Conservation (phyloP, 2,888 invertebrate species). For the Lasioglossum lativentre region DNA sequence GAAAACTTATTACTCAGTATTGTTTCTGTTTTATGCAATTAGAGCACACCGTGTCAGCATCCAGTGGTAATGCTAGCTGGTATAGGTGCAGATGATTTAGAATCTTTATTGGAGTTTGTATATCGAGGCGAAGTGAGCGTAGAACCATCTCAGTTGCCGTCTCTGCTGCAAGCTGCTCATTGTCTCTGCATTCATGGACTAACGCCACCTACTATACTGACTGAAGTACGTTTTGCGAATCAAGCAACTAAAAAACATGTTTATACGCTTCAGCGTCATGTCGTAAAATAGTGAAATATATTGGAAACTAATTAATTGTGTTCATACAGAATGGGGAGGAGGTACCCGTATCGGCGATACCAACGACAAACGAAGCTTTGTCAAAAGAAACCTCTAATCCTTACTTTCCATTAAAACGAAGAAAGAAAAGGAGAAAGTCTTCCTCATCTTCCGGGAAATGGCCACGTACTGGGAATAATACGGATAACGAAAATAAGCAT, state of each 20-base stretch:
- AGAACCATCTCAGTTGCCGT: slow-evolving; percentile 87
- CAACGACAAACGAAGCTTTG: slow-evolving; percentile 83
- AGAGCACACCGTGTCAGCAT: slow-evolving; percentile 89
- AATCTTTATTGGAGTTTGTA: slow-evolving; percentile 88
- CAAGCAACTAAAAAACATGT: not conserved
- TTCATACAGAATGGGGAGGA: slow-evolving; percentile 79
- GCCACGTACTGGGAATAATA: slow-evolving; percentile 68
- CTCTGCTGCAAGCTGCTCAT: slow-evolving; percentile 87
- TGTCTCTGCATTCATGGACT: slow-evolving; percentile 88
- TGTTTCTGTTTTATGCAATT: slow-evolving; percentile 53
- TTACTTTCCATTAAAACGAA: slow-evolving; percentile 85
- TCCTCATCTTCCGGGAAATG: slow-evolving; percentile 79
- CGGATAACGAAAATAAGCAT: slow-evolving; percentile 70
- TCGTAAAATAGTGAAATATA: not conserved
- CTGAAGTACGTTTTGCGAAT: slow-evolving; percentile 78
- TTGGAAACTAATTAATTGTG: not conserved
- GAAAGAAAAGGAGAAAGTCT: slow-evolving; percentile 86
- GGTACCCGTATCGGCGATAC: slow-evolving; percentile 79
- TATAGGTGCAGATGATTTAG: slow-evolving; percentile 87
- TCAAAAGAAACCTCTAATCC: slow-evolving; percentile 85
- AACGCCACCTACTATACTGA: slow-evolving; percentile 85
- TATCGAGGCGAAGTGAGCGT: slow-evolving; percentile 88
- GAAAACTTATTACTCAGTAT: slow-evolving; percentile 17
- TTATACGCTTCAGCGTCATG: not conserved
- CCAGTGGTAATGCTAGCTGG: slow-evolving; percentile 89